Conservation (phyloP, 2,888 invertebrate genomes). For the Hyles lineata region DNA sequence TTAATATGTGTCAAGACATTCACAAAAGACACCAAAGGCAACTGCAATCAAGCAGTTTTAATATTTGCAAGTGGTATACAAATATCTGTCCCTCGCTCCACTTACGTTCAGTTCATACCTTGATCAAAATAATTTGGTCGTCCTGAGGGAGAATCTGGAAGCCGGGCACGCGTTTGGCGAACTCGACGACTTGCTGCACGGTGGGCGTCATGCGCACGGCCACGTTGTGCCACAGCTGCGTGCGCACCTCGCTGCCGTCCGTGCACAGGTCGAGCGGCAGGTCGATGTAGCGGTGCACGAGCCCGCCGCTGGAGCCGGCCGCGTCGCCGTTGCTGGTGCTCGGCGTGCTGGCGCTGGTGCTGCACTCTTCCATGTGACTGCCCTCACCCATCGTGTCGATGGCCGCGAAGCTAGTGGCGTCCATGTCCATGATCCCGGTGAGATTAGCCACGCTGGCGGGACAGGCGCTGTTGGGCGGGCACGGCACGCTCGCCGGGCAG, state of each 20-base stretch:
- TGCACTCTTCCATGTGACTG: not conserved
- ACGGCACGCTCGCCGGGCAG: not conserved
- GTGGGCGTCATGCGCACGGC: conserved; percentile 94
- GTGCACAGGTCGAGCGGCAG: conserved; percentile 55
- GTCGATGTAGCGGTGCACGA: conserved; percentile 82
- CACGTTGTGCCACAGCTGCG: conserved; percentile 95
- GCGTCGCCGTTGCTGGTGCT: conserved; percentile 8
- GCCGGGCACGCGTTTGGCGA: conserved; percentile 97
- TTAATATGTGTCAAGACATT: not conserved
- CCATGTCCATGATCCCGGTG: not conserved
- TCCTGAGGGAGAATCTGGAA: conserved; percentile 96
- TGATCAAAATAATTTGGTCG: conserved; percentile 98
- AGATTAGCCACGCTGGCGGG: not conserved
- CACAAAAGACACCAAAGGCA: not conserved
- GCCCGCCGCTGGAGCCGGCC: not conserved
- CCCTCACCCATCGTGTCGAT: not conserved
- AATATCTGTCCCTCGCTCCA: no score
- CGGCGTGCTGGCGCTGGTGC: not conserved
- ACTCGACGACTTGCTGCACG: conserved; percentile 97
- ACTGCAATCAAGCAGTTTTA: not conserved
- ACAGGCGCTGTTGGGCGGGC: not conserved
- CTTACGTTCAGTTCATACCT: conserved; percentile 73
- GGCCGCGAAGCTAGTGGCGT: not conserved
- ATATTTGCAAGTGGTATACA: no score
- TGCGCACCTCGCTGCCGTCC: conserved; percentile 87